Evolutionary conservation across 2,888 invertebrate genomes (phyloP), one percentile per base, ranked within the genome.

Genomic region (Agrotis segetum): DNA sequence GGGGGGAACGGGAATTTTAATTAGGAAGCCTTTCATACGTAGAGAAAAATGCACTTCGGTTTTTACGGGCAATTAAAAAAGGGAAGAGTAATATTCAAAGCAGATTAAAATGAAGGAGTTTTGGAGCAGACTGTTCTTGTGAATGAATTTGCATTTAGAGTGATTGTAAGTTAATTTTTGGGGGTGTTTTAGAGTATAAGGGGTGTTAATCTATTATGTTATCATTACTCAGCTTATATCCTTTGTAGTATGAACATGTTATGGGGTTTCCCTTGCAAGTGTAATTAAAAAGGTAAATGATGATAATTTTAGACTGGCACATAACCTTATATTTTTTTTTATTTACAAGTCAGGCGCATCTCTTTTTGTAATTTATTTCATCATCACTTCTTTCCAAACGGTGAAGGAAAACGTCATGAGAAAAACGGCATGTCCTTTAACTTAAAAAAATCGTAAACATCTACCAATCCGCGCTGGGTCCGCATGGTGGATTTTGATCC

Each of bases 1-100:
- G 47, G 50, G 55, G 50, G 67, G n/a, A 50, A 74, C 82, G 91
- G 89, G 93, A 91, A 94, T 94, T 92, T 92, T 95, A 95, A 95
- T 95, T 95, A 94, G 89, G 82, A 83, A 80, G 74, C 84, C 83
- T 83, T 88, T 82, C 84, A 86, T 85, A 82, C 81, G 84, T 85
- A 87, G 85, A 88, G 87, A 87, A 79, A 85, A 85, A 85, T 83
- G 81, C 75, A 74, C 82, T 85, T 72, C 67, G 66, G 79, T 71
- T 79, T 85, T 77, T 75, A 85, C 72, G 78, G 75, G 58, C 79
- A 71, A 82, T 85, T 85, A 81, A 77, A 79, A 76, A 67, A 62
- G 46, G 61, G 67, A 67, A 60, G 65, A 62, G 74, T 40, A 56
- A 76, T 73, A 82, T 81, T 69, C 67, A 74, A 82, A 77, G 77